Conservation (phyloP, 2,888 invertebrate genomes). For the Drosophila prolongata region DNA sequence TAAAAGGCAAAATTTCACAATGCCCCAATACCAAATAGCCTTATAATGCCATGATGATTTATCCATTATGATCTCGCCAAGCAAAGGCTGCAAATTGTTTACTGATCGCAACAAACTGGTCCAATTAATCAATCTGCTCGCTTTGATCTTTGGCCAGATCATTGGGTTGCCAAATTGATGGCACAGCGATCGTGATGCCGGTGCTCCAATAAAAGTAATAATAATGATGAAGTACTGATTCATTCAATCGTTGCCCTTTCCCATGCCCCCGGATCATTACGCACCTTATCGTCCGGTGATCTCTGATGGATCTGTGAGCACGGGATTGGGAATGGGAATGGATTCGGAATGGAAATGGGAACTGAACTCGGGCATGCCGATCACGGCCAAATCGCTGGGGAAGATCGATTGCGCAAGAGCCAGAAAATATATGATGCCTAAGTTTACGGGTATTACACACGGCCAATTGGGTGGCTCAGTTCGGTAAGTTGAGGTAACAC, state of each 20-base stretch:
- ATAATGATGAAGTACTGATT: conserved; percentile 7
- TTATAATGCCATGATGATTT: conserved; percentile 1
- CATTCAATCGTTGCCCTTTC: conserved; percentile 28
- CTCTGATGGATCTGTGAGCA: conserved; percentile 5
- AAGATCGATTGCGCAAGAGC: conserved; percentile 40
- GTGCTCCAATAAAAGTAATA: conserved; percentile 8
- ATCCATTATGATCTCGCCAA: neutral
- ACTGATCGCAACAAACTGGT: conserved; percentile 14
- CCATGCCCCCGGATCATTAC: conserved; percentile 24
- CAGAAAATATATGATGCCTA: conserved; percentile 15
- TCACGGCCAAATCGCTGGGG: conserved; percentile 13
- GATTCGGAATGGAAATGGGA: neutral
- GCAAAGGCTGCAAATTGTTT: conserved; percentile 17
- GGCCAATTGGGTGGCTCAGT: conserved; percentile 29
- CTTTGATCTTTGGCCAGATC: conserved; percentile 14
- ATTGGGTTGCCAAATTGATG: conserved; percentile 28
- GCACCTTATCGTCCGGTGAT: conserved; percentile 5
- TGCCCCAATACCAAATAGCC: conserved; percentile 1
- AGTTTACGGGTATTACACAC: conserved; percentile 24
- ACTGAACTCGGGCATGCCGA: conserved; percentile 23
- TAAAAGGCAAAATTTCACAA: neutral
- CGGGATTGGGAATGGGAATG: neutral
- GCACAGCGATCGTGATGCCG: conserved; percentile 22
- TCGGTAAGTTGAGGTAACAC: conserved; percentile 30
- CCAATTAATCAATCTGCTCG: conserved; percentile 26